Conservation (phyloP, 35 echinoderm and acorn worm genomes). For the Heliocidaris tuberculata region DNA sequence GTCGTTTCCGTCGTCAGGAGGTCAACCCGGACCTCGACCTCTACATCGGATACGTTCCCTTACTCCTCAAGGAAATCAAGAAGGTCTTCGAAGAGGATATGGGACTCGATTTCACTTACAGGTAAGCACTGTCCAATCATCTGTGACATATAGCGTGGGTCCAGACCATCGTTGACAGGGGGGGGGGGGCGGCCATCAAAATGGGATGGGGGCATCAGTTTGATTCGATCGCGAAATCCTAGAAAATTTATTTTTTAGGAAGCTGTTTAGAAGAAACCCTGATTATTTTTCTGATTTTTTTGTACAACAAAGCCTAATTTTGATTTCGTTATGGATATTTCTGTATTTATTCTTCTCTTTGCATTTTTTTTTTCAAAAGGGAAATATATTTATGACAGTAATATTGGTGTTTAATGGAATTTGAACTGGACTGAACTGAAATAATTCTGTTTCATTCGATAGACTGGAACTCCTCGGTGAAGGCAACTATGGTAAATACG, state of each 20-base stretch:
- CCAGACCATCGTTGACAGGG: neutral
- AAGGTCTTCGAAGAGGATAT: conserved; percentile 73
- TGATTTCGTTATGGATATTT: neutral
- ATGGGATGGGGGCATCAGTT: no score
- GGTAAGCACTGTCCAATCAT: conserved; percentile 7
- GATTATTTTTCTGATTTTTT: neutral
- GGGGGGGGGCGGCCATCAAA: no score
- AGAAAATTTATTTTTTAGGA: no score
- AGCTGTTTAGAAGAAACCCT: neutral
- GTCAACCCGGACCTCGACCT: conserved; percentile 4
- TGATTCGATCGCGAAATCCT: no score
- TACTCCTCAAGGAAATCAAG: conserved; percentile 60
- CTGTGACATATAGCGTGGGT: no score
- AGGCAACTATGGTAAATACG: conserved; percentile 64
- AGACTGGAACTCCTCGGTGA: conserved; percentile 56
- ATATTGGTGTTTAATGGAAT: neutral
- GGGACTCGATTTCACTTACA: conserved; percentile 68
- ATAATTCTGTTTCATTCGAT: neutral
- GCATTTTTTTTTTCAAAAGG: neutral
- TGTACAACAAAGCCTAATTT: neutral
- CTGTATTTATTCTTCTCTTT: neutral
- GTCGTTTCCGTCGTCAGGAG: conserved; percentile 48
- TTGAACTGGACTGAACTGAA: neutral
- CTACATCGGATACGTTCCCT: conserved; percentile 68
- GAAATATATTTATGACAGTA: neutral